These are phyloP conservation scores for Lates japonicus DNA, from an alignment of 2,797 vertebrate species.

Conservation along the genomic window DNA sequence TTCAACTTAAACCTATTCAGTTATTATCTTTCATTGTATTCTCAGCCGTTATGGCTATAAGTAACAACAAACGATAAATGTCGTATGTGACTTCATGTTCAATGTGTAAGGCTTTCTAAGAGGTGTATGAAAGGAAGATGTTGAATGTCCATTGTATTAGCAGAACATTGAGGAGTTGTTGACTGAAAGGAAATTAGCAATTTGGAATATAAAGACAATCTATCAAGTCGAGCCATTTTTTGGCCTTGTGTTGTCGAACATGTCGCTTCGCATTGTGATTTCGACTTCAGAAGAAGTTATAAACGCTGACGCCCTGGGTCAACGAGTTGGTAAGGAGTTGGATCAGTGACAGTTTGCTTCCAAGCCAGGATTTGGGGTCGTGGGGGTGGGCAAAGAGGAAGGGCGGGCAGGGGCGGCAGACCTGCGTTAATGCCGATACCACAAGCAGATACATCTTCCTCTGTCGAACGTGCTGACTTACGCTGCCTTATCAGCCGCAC, in stretches of 20 bases:
- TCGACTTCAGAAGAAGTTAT: conserved; percentile 52
- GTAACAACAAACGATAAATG: conserved; percentile 28
- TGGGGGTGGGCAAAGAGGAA: conserved; percentile 11
- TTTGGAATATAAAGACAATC: neutral
- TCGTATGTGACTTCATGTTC: conserved; percentile 39
- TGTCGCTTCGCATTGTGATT: conserved; percentile 35
- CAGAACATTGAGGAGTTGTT: neutral
- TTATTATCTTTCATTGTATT: conserved; percentile 37
- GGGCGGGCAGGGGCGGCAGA: conserved; percentile 54
- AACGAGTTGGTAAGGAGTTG: conserved; percentile 79
- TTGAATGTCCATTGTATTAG: conserved; percentile 20
- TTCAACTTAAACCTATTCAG: conserved; percentile 24
- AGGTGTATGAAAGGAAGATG: conserved; percentile 26
- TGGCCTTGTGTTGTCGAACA: conserved; percentile 12
- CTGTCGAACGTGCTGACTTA: conserved; percentile 72
- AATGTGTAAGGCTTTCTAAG: conserved; percentile 17
- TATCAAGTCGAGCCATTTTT: conserved; percentile 37
- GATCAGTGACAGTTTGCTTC: conserved; percentile 67
- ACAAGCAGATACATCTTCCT: conserved; percentile 87
- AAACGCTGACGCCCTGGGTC: conserved; percentile 73
- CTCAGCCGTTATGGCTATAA: conserved; percentile 50
- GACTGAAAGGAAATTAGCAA: conserved; percentile 31
- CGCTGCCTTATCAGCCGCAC: conserved; percentile 77
- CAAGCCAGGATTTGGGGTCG: conserved; percentile 47
- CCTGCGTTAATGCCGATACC: conserved; percentile 71